Conservation (phyloP, 2,113 vertebrate genomes). For the Psilopogon haemacephalus region DNA sequence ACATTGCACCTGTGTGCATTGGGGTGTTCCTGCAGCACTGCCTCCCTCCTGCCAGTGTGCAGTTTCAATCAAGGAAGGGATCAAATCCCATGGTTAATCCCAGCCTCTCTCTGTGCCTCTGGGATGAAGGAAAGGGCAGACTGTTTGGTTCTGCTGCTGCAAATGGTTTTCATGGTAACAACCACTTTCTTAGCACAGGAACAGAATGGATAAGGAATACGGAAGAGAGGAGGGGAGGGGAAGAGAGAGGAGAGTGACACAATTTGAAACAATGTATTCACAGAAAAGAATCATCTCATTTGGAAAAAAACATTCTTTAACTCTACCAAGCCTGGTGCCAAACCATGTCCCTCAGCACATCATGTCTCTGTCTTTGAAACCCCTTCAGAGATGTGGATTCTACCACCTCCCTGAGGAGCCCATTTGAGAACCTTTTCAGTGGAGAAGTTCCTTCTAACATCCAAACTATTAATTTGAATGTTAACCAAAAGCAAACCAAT, state of each 20-base stretch:
- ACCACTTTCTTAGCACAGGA: fast-evolving
- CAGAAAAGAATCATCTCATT: too few species aligned
- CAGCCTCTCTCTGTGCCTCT: not conserved
- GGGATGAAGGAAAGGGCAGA: not conserved
- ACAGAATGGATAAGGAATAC: not conserved
- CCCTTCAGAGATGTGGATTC: too few species aligned
- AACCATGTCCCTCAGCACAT: too few species aligned
- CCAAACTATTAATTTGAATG: not conserved
- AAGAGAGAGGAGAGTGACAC: not conserved
- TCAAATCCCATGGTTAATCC: not conserved
- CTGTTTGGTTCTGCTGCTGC: not conserved
- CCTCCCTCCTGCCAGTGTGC: too few species aligned
- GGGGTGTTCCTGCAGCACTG: not conserved
- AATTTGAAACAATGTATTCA: not conserved
- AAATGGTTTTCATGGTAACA: not conserved
- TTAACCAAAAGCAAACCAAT: not conserved
- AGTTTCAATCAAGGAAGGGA: not conserved
- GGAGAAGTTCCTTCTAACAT: too few species aligned
- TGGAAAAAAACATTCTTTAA: too few species aligned
- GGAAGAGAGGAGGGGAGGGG: not conserved
- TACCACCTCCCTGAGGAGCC: too few species aligned
- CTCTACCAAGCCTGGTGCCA: too few species aligned
- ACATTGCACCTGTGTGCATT: fast-evolving
- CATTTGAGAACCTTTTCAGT: too few species aligned
- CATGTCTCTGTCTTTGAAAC: too few species aligned